Conservation (phyloP, 2,797 vertebrate species). For the Phyllotis vaccarum region DNA sequence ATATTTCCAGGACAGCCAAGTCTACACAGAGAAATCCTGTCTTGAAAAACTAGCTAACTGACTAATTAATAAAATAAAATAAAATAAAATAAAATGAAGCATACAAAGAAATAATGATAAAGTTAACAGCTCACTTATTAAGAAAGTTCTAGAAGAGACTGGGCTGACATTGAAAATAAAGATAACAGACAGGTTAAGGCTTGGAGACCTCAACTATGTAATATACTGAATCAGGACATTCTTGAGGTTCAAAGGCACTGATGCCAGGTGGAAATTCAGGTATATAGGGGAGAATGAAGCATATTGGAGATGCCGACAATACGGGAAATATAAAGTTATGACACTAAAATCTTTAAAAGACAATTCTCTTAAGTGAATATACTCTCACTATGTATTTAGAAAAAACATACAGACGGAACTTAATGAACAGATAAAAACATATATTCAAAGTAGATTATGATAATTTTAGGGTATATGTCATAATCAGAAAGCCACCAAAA, state of each 20-base stretch:
- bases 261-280: background rate
- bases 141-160: slow-evolving; percentile 41
- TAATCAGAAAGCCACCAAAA: slow-evolving; percentile 38
- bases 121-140: slow-evolving; percentile 5
- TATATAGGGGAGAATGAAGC: background rate
- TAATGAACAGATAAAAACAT: background rate
- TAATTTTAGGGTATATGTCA: background rate
- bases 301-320: background rate
- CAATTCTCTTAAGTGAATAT: background rate
- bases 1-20: background rate
- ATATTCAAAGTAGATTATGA: background rate
- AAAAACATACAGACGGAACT: background rate
- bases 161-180: background rate
- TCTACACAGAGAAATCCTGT: background rate
- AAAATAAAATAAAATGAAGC: background rate
- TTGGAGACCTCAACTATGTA: background rate
- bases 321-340: background rate
- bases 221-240: background rate
- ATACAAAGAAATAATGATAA: background rate
- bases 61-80: background rate
- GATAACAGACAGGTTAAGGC: background rate
- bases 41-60: background rate
- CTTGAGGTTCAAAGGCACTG: background rate
- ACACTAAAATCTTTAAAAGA: background rate
- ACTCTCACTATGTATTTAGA: background rate